Conservation (phyloP, 2,888 invertebrate genomes). For the Geophilus truncorum region DNA sequence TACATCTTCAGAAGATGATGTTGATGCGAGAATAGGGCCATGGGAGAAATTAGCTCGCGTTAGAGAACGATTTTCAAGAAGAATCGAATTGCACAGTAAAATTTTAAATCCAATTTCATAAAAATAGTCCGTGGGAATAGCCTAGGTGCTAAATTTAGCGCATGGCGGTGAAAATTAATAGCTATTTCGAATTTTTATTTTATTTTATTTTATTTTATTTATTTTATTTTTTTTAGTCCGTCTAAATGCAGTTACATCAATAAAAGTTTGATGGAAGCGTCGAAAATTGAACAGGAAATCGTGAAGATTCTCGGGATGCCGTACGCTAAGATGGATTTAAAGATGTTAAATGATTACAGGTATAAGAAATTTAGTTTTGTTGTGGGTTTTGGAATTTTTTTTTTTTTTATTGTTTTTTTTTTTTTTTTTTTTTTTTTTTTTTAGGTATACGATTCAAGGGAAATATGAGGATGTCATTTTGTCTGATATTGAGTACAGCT, state of each 20-base stretch:
- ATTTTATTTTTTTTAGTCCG: background rate
- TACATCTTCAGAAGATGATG: too few relatives aligned
- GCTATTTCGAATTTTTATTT: too few relatives aligned
- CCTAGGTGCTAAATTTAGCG: too few relatives aligned
- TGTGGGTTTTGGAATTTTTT: too few relatives aligned
- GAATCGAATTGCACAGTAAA: too few relatives aligned
- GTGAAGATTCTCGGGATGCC: background rate
- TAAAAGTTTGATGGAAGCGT: background rate
- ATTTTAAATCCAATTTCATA: too few relatives aligned
- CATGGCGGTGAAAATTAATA: too few relatives aligned
- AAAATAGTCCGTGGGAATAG: too few relatives aligned
- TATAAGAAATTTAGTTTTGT: background rate
- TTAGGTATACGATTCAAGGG: conserved; percentile 45
- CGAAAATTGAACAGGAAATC: background rate
- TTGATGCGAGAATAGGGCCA: too few relatives aligned
- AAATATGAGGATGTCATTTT: conserved; percentile 49
- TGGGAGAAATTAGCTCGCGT: too few relatives aligned
- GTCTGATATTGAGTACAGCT: conserved; percentile 78
- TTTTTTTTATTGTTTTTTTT: background rate
- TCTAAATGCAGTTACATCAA: background rate
- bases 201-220: background rate
- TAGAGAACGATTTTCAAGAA: too few relatives aligned
- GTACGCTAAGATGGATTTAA: background rate
- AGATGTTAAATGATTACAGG: background rate
- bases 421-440: background rate